Percentiles rank a stretch among this genome's conserved stretches.
Conservation (phyloP, 2,797 vertebrate species). For the Anolis apletophallus region DNA sequence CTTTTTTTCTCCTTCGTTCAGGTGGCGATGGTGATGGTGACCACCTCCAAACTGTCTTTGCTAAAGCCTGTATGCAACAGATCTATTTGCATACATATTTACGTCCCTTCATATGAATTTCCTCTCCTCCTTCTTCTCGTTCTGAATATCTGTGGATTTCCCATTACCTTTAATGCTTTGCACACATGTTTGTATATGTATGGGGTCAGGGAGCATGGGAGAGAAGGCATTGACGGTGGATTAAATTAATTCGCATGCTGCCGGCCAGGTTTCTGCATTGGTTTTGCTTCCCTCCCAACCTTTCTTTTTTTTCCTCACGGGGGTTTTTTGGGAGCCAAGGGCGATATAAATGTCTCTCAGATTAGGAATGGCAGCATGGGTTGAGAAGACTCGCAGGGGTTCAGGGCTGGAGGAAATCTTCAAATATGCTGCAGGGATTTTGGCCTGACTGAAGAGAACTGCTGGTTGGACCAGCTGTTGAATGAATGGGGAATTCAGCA, state of each 20-base stretch:
- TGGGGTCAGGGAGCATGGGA: not conserved
- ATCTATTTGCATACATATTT: constrained; percentile 4
- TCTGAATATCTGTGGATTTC: constrained; percentile 2
- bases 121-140: not conserved
- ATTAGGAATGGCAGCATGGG: constrained; percentile 30
- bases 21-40: not conserved
- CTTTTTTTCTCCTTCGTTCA: constrained; percentile 14
- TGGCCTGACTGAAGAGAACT: constrained; percentile 31
- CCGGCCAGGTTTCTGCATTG: constrained; percentile 1
- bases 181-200: not conserved
- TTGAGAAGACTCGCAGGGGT: not conserved
- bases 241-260: not conserved
- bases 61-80: constrained; percentile 37
- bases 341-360: constrained; percentile 2
- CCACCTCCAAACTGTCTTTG: constrained; percentile 11
- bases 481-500: constrained; percentile 39
- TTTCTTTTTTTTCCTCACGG: not conserved
- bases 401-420: not conserved
- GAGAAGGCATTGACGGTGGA: not conserved
- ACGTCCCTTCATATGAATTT: not conserved
- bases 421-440: constrained; percentile 21
- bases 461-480: constrained; percentile 36
- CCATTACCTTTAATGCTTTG: not conserved
- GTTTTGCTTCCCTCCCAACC: not conserved
- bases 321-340: not conserved